Base-by-base conservation (phyloP, 2,797 vertebrate genomes). In the Melopsittacus undulatus region DNA sequence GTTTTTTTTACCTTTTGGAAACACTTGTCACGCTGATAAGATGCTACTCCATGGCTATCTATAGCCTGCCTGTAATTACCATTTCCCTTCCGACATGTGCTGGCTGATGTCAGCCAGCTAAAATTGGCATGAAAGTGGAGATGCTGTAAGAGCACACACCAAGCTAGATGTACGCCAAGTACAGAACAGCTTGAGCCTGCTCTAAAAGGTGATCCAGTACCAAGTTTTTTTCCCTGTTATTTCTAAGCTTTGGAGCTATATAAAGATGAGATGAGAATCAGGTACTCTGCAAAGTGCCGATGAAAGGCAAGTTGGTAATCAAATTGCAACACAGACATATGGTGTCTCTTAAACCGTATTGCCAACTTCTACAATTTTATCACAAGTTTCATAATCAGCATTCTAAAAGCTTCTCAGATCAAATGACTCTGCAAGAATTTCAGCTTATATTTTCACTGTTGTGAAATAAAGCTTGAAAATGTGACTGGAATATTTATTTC, bases 101-200 rank as follows among this genome's bases (percentile, higher is more conserved):
- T 70, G 72, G 24, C 48, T 90, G 52, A 20, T 89, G 80, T 4
- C 64, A 80, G 75, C 15, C 34, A 26, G 68, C 64, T 85, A 45
- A 83, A 92, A 56, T 46, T 17, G 19, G 30, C 34, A 5, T 38
- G 19, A 9, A 46, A 88, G 18, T 68, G 73, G 38, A 64, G 43
- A 7, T 34, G 21, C 48, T 45, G 9, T 72, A 57, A 56, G 7
- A 23, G 18, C 32, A 14, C 14, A 8, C 68, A 62, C 12, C 45
- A n/a, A 45, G 15, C 36, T 36, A 10, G 2, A 23, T 0, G 0
- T 20, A 17, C 0, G 2, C n/a, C 1, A 7, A 45, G 48, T 21
- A 34, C 19, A 27, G 38, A 84, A 66, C 66, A 79, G 49, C 67
- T 82, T 42, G 17, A 89, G 30, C 52, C 63, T 32, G 15, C 69